Conservation (phyloP, 1,140 invertebrate genomes). For the Odontomachus brunneus region DNA sequence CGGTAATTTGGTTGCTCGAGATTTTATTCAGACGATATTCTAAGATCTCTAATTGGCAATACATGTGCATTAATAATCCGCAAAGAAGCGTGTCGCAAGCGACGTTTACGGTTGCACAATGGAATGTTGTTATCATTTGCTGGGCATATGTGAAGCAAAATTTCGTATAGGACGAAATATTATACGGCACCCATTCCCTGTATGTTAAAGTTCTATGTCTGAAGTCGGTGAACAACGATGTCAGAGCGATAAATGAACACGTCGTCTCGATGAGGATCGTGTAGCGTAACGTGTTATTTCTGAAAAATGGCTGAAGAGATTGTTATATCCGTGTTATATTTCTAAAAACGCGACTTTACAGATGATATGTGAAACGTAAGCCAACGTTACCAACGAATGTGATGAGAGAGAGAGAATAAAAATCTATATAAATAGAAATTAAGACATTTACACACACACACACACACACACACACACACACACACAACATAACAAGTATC, state of each 20-base stretch:
- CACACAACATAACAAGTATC: too few species aligned
- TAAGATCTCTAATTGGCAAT: conserved; percentile 59
- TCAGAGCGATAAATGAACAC: not conserved
- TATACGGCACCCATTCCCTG: conserved; percentile 46
- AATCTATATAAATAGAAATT: too few species aligned
- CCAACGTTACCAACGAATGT: not conserved
- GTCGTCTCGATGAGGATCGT: not conserved
- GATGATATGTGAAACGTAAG: not conserved
- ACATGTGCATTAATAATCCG: conserved; percentile 56
- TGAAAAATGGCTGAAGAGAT: conserved; percentile 35
- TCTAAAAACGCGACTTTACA: not conserved
- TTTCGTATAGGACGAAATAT: too few species aligned
- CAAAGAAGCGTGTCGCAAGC: conserved; percentile 51
- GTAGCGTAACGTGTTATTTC: not conserved
- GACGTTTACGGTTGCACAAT: not conserved
- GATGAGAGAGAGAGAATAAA: too few species aligned
- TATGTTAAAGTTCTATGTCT: conserved; percentile 16
- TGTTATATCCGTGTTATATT: not conserved
- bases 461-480: too few species aligned
- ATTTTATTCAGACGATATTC: conserved; percentile 45
- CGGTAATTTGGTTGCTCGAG: not conserved
- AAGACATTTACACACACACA: too few species aligned
- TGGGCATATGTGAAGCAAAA: too few species aligned
- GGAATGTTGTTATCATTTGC: too few species aligned
- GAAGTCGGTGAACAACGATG: conserved; percentile 10